Conservation (phyloP, 2,113 vertebrate genomes). For the Rhinoderma darwinii region DNA sequence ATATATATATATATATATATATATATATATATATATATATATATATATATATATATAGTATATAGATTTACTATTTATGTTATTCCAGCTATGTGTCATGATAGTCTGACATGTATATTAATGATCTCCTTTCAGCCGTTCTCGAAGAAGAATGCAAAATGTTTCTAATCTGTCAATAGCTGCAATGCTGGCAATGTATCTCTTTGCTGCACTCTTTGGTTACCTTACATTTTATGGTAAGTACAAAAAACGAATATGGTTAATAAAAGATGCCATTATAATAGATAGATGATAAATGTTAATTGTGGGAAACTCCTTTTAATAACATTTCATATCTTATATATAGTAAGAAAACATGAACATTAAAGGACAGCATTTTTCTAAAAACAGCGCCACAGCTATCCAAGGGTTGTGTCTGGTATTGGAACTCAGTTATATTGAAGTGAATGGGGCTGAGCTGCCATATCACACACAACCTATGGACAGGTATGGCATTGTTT, state of each 20-base stretch:
- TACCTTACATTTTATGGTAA: constrained; percentile 96
- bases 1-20: no score
- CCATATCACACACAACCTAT: no score
- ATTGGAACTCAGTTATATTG: no score
- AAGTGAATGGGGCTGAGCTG: no score
- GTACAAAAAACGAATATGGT: constrained; percentile 16
- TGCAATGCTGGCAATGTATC: constrained; percentile 94
- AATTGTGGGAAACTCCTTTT: background rate
- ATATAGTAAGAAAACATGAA: no score
- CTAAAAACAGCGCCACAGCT: no score
- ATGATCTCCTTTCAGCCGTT: constrained; percentile 76
- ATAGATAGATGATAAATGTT: background rate
- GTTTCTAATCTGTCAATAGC: constrained; percentile 94
- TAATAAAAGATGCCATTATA: background rate
- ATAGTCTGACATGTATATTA: constrained; percentile 55
- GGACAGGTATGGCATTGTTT: no score
- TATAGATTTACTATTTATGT: background rate
- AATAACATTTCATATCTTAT: no score
- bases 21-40: no score
- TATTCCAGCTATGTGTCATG: background rate
- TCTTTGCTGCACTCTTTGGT: constrained; percentile 91
- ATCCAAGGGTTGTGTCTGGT: no score
- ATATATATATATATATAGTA: background rate
- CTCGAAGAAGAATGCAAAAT: constrained; percentile 87
- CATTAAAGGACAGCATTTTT: no score